phyloP scores from a whole-genome alignment of 2,888 invertebrate species.

The Belgica antarctica region DNA sequence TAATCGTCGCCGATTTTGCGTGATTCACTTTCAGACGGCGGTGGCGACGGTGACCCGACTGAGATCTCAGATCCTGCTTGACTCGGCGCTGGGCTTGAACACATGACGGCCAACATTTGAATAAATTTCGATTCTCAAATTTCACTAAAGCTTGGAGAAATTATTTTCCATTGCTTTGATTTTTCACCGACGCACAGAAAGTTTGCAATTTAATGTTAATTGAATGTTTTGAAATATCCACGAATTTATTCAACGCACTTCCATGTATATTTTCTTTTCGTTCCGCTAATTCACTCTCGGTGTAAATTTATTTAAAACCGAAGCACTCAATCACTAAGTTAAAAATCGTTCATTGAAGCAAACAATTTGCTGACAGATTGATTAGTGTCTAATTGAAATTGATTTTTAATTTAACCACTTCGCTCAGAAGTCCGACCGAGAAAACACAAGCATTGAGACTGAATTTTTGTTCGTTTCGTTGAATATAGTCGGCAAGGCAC shows the following conservation, averaged over 20 bases:
- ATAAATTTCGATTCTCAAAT: constrained; percentile 11
- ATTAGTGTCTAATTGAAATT: constrained; percentile 38
- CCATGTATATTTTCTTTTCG: neutral
- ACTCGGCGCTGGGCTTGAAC: constrained; percentile 59
- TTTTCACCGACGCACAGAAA: neutral
- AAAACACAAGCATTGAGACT: constrained; percentile 39
- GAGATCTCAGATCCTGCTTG: constrained; percentile 54
- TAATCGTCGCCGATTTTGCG: constrained; percentile 63
- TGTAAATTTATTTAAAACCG: neutral
- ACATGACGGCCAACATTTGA: constrained; percentile 36
- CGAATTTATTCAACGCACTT: neutral
- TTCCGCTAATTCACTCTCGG: neutral
- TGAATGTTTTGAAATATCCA: neutral
- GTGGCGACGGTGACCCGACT: constrained; percentile 53
- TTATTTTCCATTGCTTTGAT: neutral
- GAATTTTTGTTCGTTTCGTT: neutral
- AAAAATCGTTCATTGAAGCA: neutral
- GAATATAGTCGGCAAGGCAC: constrained; percentile 3
- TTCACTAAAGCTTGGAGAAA: neutral
- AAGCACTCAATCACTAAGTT: neutral
- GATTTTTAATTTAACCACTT: constrained; percentile 15
- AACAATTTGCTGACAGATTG: constrained; percentile 36
- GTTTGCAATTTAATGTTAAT: neutral
- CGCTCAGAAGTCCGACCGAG: constrained; percentile 14
- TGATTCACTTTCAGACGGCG: constrained; percentile 47